phyloP scores from a whole-genome alignment of 2,113 vertebrate species.

The Rhizomys pruinosus region DNA sequence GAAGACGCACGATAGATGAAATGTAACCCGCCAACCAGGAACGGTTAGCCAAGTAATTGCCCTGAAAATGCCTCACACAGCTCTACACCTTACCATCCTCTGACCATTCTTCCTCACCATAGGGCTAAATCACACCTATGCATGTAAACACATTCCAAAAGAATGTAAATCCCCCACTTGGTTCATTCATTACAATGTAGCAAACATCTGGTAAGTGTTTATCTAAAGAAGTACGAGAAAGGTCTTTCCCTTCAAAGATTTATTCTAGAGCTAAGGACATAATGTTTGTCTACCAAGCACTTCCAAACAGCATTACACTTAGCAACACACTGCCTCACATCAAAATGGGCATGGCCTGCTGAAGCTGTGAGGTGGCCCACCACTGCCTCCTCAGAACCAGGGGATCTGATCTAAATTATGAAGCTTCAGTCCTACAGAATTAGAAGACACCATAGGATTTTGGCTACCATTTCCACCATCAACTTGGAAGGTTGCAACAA shows the following conservation, averaged over 20 bases:
- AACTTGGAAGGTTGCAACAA: slow-evolving; percentile 47
- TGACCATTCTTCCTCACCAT: background rate
- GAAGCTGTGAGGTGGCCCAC: background rate
- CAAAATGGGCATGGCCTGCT: background rate
- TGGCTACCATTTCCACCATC: background rate
- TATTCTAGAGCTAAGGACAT: background rate
- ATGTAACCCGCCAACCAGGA: background rate
- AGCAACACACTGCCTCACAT: background rate
- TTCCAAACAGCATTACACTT: background rate
- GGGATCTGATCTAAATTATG: background rate
- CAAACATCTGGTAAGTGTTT: background rate
- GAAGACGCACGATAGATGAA: background rate
- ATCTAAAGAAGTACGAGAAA: background rate
- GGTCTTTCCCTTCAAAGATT: background rate
- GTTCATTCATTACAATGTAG: background rate
- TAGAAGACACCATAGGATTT: background rate
- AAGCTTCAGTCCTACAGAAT: background rate
- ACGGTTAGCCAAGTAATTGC: background rate
- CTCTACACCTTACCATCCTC: background rate
- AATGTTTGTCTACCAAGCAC: background rate
- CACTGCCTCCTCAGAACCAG: slow-evolving; percentile 23
- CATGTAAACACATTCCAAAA: background rate
- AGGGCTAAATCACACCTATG: background rate
- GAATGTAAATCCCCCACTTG: background rate
- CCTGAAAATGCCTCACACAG: slow-evolving; percentile 22